Evolutionary conservation across 64 coral and sea anemone genomes (phyloP).

Genomic region (Actinia equina): DNA sequence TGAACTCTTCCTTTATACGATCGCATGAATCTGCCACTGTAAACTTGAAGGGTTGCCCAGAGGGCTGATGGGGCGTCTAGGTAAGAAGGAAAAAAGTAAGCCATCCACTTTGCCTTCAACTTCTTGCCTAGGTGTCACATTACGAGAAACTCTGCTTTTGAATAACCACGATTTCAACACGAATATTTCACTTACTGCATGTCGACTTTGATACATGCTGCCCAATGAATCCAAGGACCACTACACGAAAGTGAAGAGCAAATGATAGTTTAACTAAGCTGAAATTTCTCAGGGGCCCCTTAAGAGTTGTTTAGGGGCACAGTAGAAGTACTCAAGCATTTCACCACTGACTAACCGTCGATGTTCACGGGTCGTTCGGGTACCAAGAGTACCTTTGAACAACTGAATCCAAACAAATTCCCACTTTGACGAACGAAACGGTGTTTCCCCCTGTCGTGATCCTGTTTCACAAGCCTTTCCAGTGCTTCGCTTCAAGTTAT

Average conservation of each 20-base stretch:
- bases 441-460: neutral
- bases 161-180: constrained; percentile 85
- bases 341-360: constrained; percentile 81
- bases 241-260: constrained; percentile 33
- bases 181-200: constrained; percentile 87
- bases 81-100: constrained; percentile 43
- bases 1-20: constrained; percentile 99
- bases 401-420: constrained; percentile 8
- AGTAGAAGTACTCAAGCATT: constrained; percentile 97
- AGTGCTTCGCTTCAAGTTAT: constrained; percentile 13
- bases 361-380: constrained; percentile 44
- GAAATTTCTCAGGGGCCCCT: constrained; percentile 69
- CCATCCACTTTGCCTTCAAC: constrained; percentile 22
- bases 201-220: constrained; percentile 94
- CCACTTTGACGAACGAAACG: constrained; percentile 3
- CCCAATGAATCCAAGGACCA: constrained; percentile 27
- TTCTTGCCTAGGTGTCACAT: constrained; percentile 72
- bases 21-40: constrained; percentile 97
- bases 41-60: constrained; percentile 97
- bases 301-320: constrained; percentile 83
- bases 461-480: constrained; percentile 11
- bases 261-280: constrained; percentile 71
- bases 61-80: constrained; percentile 93
- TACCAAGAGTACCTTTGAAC: constrained; percentile 19
- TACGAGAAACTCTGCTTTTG: constrained; percentile 79